Evolutionary conservation across 1,140 invertebrate genomes (phyloP).

Genomic region (Chironomus tepperi): DNA sequence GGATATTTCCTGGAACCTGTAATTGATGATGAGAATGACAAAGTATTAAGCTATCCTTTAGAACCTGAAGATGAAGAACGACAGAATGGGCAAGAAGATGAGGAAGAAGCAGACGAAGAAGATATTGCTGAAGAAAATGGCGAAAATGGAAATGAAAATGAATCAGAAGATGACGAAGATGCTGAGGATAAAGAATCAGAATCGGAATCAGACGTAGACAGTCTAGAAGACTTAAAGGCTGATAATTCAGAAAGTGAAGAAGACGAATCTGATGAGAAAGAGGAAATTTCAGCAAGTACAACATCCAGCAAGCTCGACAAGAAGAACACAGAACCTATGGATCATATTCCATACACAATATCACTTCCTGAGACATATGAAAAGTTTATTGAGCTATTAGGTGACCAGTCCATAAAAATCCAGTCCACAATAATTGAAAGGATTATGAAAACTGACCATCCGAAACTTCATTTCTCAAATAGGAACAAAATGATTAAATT

Average conservation of each 20-base stretch:
- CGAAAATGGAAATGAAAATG: conserved; percentile 28
- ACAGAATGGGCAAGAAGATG: conserved; percentile 30
- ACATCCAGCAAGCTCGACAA: conserved; percentile 34
- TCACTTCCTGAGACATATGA: conserved; percentile 56
- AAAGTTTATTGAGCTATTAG: conserved; percentile 54
- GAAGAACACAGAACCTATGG: conserved; percentile 37
- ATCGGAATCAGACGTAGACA: conserved; percentile 37
- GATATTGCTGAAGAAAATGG: conserved; percentile 30
- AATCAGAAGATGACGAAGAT: conserved; percentile 30
- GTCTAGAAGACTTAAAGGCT: conserved; percentile 44
- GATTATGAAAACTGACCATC: conserved; percentile 79
- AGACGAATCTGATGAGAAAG: conserved; percentile 31
- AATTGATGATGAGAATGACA: conserved; percentile 35
- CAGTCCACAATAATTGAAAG: conserved; percentile 65
- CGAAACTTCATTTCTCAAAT: conserved; percentile 62
- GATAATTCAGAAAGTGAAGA: conserved; percentile 34
- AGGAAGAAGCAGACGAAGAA: conserved; percentile 29
- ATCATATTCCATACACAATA: conserved; percentile 63
- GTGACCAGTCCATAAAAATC: conserved; percentile 49
- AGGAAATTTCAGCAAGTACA: conserved; percentile 30
- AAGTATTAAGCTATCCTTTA: conserved; percentile 32
- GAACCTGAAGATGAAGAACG: conserved; percentile 32
- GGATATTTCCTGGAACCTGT: conserved; percentile 45
- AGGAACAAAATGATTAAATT: conserved; percentile 64
- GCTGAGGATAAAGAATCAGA: conserved; percentile 33